Evolutionary conservation across 2,888 invertebrate genomes (phyloP).

Genomic region (Ashinkailepas kermadecensis): DNA sequence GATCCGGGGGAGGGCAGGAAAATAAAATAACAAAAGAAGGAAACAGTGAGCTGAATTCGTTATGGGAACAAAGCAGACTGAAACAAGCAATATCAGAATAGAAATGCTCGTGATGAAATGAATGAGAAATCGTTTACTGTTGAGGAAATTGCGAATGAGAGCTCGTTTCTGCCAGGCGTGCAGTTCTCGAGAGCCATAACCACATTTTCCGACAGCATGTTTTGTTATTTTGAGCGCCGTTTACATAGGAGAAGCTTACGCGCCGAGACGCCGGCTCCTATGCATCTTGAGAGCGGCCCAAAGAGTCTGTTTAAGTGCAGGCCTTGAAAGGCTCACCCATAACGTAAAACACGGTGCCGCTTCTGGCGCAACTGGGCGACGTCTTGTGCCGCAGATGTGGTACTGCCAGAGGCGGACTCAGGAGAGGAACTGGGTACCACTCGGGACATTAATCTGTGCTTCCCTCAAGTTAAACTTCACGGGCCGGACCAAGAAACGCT

Average conservation of each 20-base stretch:
- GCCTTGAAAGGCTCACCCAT: not conserved
- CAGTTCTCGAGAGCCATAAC: too few species aligned
- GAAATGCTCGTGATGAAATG: conserved; percentile 5
- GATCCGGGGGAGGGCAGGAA: not conserved
- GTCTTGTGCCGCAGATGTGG: too few species aligned
- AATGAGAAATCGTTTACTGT: not conserved
- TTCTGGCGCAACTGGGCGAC: not conserved
- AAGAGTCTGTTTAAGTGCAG: not conserved
- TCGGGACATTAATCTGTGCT: too few species aligned
- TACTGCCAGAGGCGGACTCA: too few species aligned
- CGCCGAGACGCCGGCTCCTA: too few species aligned
- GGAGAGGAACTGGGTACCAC: too few species aligned
- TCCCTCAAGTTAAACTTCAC: too few species aligned
- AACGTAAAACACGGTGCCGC: not conserved
- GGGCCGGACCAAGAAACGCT: too few species aligned
- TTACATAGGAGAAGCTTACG: too few species aligned
- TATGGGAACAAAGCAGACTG: conserved; percentile 3
- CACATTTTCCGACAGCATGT: too few species aligned
- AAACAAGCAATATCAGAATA: conserved; percentile 10
- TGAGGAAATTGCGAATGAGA: conserved; percentile 8
- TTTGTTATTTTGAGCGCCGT: too few species aligned
- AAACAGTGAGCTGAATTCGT: conserved; percentile 7
- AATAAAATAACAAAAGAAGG: conserved; percentile 1
- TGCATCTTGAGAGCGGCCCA: too few species aligned
- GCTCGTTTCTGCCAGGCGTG: not conserved